Conservation (phyloP, 2,888 invertebrate species). For the Drosophila histrio region DNA sequence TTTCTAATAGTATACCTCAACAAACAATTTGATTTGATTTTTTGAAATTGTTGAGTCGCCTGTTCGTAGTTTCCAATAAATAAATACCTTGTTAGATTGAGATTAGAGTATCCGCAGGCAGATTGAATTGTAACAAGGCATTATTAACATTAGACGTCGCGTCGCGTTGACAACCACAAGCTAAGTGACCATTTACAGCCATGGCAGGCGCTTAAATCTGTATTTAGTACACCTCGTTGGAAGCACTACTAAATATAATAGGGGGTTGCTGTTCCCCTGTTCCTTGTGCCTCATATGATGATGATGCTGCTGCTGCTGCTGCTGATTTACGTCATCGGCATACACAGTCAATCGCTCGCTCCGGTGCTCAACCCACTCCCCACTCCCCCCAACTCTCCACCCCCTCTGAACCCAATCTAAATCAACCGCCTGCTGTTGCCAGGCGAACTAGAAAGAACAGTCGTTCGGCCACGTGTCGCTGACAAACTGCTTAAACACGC, state of each 20-base stretch:
- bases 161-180: slow-evolving; percentile 50
- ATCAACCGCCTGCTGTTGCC: slow-evolving; percentile 71
- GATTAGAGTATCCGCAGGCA: not conserved
- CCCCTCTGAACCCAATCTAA: slow-evolving; percentile 17
- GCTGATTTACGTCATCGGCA: slow-evolving; percentile 63
- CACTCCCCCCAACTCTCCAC: slow-evolving; percentile 2
- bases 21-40: no score
- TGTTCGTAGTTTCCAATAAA: no score
- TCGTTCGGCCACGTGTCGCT: slow-evolving; percentile 70
- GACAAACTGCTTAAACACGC: slow-evolving; percentile 79
- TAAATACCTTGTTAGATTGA: not conserved
- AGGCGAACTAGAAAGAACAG: slow-evolving; percentile 70
- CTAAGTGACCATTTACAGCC: slow-evolving; percentile 53
- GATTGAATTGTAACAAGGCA: not conserved
- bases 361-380: slow-evolving; percentile 17
- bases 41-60: no score
- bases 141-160: not conserved
- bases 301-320: slow-evolving; percentile 28
- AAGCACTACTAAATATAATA: slow-evolving; percentile 8
- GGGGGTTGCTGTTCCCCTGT: slow-evolving; percentile 34
- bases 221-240: slow-evolving; percentile 77
- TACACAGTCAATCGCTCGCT: slow-evolving; percentile 26
- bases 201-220: slow-evolving; percentile 78
- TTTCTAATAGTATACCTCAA: no score
- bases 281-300: not conserved